phyloP scores from a whole-genome alignment of 2,797 vertebrate species.

The Phylloscopus collybita region DNA sequence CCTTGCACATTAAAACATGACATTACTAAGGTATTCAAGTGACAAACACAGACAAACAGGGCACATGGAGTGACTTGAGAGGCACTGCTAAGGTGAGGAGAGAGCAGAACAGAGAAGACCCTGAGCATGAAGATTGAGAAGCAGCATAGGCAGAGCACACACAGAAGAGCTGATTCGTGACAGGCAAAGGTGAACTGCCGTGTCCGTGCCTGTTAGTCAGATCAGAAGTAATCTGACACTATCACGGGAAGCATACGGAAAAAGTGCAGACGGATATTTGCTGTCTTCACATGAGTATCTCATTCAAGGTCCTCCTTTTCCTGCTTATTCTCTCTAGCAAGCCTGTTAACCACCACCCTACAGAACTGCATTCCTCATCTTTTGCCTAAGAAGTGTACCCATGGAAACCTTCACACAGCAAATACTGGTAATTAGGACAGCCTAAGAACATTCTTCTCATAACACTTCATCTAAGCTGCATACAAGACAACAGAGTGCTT shows the following conservation, averaged over 20 bases:
- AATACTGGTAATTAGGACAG: background rate
- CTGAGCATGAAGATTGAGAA: background rate
- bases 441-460: background rate
- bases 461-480: background rate
- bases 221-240: background rate
- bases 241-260: background rate
- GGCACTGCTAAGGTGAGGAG: background rate
- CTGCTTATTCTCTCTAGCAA: background rate
- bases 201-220: background rate
- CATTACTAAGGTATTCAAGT: background rate
- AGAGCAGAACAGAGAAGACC: background rate
- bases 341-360: background rate
- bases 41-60: background rate
- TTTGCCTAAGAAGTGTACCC: background rate
- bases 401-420: conserved; percentile 3
- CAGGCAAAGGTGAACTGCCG: background rate
- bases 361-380: background rate
- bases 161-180: background rate
- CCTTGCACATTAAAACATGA: background rate
- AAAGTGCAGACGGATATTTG: background rate
- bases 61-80: background rate
- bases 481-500: background rate
- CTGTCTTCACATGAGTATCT: background rate
- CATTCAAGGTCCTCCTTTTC: background rate
- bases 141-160: background rate